Evolutionary conservation across 92 coral and sea anemone species (phyloP), one percentile per base, ranked within the genome.

Genomic region (Epizoanthus scotinus): DNA sequence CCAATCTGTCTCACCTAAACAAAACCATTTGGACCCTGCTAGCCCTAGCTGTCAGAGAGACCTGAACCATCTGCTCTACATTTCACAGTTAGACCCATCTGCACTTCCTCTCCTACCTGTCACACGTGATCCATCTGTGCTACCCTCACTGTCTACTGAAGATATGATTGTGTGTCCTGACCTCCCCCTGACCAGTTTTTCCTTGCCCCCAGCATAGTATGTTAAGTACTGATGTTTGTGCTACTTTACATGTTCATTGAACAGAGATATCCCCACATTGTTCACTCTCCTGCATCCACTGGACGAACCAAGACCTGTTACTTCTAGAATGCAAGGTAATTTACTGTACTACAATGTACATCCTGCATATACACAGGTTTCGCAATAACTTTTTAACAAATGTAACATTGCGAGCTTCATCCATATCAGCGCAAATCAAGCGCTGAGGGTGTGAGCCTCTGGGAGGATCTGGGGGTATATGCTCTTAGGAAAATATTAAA

Each of bases 271-370:
- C 24, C 99, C 99, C 28, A 93, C 95, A 5, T 55, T 95, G 67
- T 95, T 95, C 70, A 90, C 95, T 83, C 81, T 95, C 65, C 86
- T 93, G 50, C 94, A 94, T 78, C 95, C 99, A n/a, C 83, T 95
- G 29, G 99, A 95, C 87, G 99, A 95, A 73, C 99, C 99, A 50
- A 87, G 99, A 38, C 99, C 99, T 28, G 88, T 95, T 42, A 89
- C 94, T 8, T 83, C 94, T 19, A 90, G 89, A 63, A 83, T 83
- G 63, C 88, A 94, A 86, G 99, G 98, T 94, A 82, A 9, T n/a
- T 44, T 28, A 19, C 5, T 21, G 63, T 24, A 28, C 36, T 25
- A 8, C 20, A 27, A 0, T 21, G 21, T 3, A 34, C 3, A 34
- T 34, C 40, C 2, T 34, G 40, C 40, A 2, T 34, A 34, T 34